These are phyloP conservation scores for Myzus persicae DNA, from an alignment of 1,140 invertebrate genomes.

Conservation along the genomic window DNA sequence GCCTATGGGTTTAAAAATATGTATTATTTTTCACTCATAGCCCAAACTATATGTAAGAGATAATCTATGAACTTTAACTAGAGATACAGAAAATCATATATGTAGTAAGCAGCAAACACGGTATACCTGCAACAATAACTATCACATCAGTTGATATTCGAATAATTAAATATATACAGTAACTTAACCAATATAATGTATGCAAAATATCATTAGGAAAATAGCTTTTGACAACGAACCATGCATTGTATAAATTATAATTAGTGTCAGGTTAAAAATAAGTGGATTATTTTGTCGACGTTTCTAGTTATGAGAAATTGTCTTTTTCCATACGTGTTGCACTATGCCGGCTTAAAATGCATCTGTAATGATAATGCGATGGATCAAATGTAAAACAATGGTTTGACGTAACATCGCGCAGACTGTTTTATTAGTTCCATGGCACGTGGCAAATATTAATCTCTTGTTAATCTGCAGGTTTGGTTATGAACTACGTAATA, in stretches of 20 bases:
- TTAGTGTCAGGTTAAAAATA: not conserved
- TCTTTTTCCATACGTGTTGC: not conserved
- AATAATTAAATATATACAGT: not conserved
- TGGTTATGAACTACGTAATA: not conserved
- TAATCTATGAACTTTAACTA: not conserved
- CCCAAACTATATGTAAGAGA: not conserved
- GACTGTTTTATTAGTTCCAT: not conserved
- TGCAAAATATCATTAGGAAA: not conserved
- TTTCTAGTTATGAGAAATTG: not conserved
- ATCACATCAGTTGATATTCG: not conserved
- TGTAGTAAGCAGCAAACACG: not conserved
- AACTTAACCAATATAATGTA: not conserved
- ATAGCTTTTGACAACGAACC: not conserved
- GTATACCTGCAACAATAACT: not conserved
- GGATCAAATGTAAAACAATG: conserved; percentile 1
- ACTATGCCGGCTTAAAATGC: not conserved
- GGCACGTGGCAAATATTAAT: not conserved
- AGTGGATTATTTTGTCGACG: not conserved
- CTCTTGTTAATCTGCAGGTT: not conserved
- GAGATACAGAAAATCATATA: not conserved
- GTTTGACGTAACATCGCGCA: not conserved
- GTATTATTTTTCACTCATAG: not conserved
- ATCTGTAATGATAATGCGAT: not conserved
- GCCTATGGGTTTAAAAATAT: not conserved
- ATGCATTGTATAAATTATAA: conserved; percentile 10